These are phyloP conservation scores for Bradypodion ventrale DNA, from an alignment of 2,797 vertebrate species.

Conservation along the genomic window DNA sequence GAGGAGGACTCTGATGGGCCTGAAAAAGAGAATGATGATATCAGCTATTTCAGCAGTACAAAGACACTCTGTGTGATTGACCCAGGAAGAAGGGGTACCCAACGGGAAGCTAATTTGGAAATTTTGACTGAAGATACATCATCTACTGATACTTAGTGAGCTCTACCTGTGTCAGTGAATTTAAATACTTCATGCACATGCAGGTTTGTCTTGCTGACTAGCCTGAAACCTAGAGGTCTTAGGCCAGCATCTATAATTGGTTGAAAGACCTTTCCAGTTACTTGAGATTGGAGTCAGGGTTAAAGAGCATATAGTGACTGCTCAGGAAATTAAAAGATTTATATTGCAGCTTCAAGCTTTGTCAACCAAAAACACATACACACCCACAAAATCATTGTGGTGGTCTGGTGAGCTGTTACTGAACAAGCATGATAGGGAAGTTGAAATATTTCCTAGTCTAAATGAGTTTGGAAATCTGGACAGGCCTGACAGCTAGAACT, in stretches of 20 bases:
- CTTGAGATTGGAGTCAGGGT: conserved; percentile 89
- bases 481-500: conserved; percentile 78
- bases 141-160: conserved; percentile 90
- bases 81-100: conserved; percentile 63
- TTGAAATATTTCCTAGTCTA: conserved; percentile 88
- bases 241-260: conserved; percentile 76
- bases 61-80: conserved; percentile 74
- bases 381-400: conserved; percentile 63
- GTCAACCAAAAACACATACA: conserved; percentile 63
- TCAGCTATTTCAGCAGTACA: conserved; percentile 76
- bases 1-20: conserved; percentile 91
- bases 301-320: conserved; percentile 75
- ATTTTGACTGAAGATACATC: conserved; percentile 90
- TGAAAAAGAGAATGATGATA: conserved; percentile 74
- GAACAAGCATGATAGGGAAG: conserved; percentile 77
- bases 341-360: conserved; percentile 71
- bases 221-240: conserved; percentile 82
- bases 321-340: conserved; percentile 88
- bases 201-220: conserved; percentile 73
- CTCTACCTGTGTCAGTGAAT: conserved; percentile 52
- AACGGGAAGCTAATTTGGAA: conserved; percentile 83
- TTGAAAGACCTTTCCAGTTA: conserved; percentile 82
- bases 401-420: conserved; percentile 67
- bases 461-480: conserved; percentile 66
- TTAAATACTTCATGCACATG: conserved; percentile 65